These are phyloP conservation scores for Peromyscus nudipes DNA, from an alignment of 2,797 vertebrate genomes.

Conservation along the genomic window DNA sequence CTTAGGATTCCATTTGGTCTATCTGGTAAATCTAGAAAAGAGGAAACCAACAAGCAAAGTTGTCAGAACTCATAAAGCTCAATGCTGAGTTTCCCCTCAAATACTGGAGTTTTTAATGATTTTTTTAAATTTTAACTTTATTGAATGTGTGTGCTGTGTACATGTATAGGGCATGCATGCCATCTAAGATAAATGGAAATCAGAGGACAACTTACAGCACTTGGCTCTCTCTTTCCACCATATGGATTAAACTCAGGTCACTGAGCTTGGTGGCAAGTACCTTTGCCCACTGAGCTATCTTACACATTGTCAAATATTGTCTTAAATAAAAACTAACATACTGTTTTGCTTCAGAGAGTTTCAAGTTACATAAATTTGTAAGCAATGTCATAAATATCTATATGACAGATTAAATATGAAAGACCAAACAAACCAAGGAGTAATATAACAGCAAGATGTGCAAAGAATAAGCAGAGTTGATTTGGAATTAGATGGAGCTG, in stretches of 20 bases:
- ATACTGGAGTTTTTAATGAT: neutral
- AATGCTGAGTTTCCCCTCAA: neutral
- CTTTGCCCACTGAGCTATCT: neutral
- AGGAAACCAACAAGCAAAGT: neutral
- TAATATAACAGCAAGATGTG: neutral
- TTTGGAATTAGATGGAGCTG: neutral
- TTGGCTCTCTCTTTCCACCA: neutral
- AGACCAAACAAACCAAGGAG: neutral
- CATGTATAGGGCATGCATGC: too few relatives aligned
- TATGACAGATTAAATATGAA: neutral
- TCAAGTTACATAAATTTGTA: neutral
- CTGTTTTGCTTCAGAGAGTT: neutral
- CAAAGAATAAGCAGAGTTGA: neutral
- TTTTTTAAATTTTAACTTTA: neutral
- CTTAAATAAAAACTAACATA: constrained; percentile 33
- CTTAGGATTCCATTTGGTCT: neutral
- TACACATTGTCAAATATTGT: neutral
- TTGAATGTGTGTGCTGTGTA: neutral
- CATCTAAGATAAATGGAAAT: neutral
- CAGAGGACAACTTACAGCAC: neutral
- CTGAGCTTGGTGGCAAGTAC: neutral
- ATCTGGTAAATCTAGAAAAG: constrained; percentile 16
- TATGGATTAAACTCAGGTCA: neutral
- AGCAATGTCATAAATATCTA: neutral
- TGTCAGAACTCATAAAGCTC: neutral